Evolutionary conservation across 2,797 vertebrate genomes (phyloP).

Genomic region (Peromyscus attwateri): DNA sequence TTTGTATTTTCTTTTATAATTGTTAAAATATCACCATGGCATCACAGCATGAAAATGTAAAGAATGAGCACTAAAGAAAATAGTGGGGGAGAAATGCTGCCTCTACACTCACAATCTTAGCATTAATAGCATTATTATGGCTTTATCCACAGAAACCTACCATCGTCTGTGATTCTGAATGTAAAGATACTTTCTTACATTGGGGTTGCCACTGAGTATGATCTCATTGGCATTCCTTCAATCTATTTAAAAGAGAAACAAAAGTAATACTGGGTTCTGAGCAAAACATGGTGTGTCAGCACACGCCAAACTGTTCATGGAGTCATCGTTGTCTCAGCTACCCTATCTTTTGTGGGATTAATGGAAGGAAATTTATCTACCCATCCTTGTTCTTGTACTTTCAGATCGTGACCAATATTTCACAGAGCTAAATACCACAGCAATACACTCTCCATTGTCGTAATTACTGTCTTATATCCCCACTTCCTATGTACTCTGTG

Average conservation of each 20-base stretch:
- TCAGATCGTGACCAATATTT: conserved; percentile 39
- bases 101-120: not conserved
- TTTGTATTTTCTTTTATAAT: conserved; percentile 48
- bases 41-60: not conserved
- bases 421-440: not conserved
- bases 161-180: conserved; percentile 1
- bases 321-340: not conserved
- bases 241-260: not conserved
- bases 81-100: not conserved
- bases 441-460: not conserved
- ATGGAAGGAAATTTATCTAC: not conserved
- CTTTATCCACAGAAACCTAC: conserved; percentile 17
- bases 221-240: not conserved
- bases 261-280: not conserved
- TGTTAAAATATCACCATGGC: conserved; percentile 52
- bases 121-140: not conserved
- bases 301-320: not conserved
- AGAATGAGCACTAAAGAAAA: not conserved
- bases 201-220: not conserved
- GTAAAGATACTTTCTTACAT: not conserved
- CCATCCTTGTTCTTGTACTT: conserved; percentile 10
- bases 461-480: not conserved
- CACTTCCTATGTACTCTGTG: not conserved
- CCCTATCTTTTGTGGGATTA: not conserved
- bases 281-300: not conserved